phyloP scores from a whole-genome alignment of 1,140 invertebrate species.

The Drosophila sechellia region DNA sequence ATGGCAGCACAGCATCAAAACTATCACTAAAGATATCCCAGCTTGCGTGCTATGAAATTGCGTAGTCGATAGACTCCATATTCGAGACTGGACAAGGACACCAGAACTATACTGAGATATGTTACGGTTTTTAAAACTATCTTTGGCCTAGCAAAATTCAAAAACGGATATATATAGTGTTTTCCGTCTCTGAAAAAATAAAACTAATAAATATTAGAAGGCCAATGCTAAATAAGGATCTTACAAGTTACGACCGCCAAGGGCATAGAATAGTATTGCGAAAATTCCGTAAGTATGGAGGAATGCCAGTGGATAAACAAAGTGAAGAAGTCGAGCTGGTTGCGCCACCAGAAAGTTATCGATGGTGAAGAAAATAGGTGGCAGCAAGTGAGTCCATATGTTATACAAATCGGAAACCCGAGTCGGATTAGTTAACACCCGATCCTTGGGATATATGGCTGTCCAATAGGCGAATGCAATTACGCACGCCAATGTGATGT shows the following conservation, averaged over 20 bases:
- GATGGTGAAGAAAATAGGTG: slow-evolving; percentile 88
- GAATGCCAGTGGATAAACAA: slow-evolving; percentile 88
- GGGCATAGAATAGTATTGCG: slow-evolving; percentile 88
- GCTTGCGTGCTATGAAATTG: slow-evolving; percentile 31
- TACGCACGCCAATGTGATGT: slow-evolving; percentile 3
- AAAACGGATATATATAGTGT: slow-evolving; percentile 28
- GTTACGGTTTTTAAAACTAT: accelerated
- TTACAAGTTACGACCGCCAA: slow-evolving; percentile 88
- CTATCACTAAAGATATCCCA: slow-evolving; percentile 22
- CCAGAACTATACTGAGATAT: background rate
- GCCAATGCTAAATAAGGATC: background rate
- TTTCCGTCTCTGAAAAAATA: slow-evolving; percentile 15
- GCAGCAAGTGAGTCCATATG: slow-evolving; percentile 89
- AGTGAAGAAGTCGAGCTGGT: slow-evolving; percentile 88
- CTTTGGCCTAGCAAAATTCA: slow-evolving; percentile 23
- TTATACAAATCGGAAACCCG: slow-evolving; percentile 81
- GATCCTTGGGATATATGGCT: slow-evolving; percentile 17
- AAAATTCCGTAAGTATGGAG: slow-evolving; percentile 88
- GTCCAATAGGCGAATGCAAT: slow-evolving; percentile 31
- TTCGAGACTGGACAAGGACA: slow-evolving; percentile 14
- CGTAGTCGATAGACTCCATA: slow-evolving; percentile 57
- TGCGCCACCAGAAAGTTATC: slow-evolving; percentile 89
- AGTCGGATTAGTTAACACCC: background rate
- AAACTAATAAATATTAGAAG: background rate
- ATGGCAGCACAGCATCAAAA: background rate